Base-by-base conservation (phyloP, 2,888 invertebrate species). In the Sarcophaga subvicina region DNA sequence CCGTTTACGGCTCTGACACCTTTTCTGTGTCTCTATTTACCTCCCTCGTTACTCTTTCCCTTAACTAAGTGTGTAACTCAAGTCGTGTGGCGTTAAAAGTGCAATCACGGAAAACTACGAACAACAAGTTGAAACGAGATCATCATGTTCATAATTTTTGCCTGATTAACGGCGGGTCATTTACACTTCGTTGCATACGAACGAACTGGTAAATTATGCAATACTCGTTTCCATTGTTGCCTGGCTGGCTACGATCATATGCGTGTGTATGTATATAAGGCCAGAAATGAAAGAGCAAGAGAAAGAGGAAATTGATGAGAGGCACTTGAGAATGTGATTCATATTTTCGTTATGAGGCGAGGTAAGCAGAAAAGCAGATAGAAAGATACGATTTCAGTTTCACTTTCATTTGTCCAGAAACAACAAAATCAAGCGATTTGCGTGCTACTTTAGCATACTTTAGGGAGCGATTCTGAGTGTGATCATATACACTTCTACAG, bases 121-220 rank as follows among this genome's bases (percentile, higher is more conserved):
- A 49, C 59, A 73, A 75, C 54, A 60, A 62, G 63, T 63, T 49
- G 69, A 67, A 84, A 81, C 62, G 59, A 81, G 80, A 87, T 66
- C 71, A 82, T 75, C 14, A 63, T 64, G 14, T 37, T 83, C 14
- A 78, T 69, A 62, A 47, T 64, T 54, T 20, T 37, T 25, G 12
- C 49, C 71, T 62, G 67, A 59, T 45, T 64, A 70, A 75, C 70
- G 49, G 49, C 87, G 77, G 89, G 89, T 89, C 89, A 89, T 89
- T 89, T 89, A 90, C 89, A 88, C 88, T 85, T 69, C 75, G 70
- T 79, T 83, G 77, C 83, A 85, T 80, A 81, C 75, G 77, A 88
- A 88, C 85, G 77, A 88, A 88, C 85, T 81, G 88, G 88, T 83
- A 89, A 89, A 89, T 92, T 91, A 91, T 90, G 91, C 90, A 91